phyloP scores from a whole-genome alignment of 2,888 invertebrate genomes.

The Petrophora chlorosata region DNA sequence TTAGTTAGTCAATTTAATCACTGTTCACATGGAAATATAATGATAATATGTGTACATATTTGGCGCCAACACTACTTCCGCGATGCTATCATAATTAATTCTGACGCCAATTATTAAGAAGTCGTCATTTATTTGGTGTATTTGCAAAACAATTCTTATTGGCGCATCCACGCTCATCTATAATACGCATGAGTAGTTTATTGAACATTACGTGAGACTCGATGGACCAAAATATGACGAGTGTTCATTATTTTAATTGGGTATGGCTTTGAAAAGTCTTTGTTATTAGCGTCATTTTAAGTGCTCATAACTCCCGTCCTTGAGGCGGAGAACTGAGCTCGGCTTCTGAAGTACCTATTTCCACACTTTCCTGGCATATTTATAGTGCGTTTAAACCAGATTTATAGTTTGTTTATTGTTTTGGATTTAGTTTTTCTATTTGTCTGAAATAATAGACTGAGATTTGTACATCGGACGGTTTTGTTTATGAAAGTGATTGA shows the following conservation, averaged over 20 bases:
- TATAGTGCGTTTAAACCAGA: slow-evolving; percentile 53
- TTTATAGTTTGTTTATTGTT: slow-evolving; percentile 65
- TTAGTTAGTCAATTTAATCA: slow-evolving; percentile 14
- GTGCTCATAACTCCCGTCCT: slow-evolving; percentile 29
- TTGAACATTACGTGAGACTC: too few species aligned
- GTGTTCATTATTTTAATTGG: too few species aligned
- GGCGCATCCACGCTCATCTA: too few species aligned
- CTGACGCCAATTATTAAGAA: slow-evolving; percentile 22
- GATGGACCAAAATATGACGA: too few species aligned
- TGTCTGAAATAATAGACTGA: slow-evolving; percentile 37
- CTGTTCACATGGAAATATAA: slow-evolving; percentile 10
- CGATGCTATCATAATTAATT: slow-evolving; percentile 25
- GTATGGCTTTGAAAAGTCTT: background rate
- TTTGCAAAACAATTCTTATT: slow-evolving; percentile 12
- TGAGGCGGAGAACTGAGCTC: slow-evolving; percentile 36
- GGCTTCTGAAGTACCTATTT: slow-evolving; percentile 41
- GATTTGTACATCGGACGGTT: slow-evolving; percentile 37
- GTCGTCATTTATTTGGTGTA: slow-evolving; percentile 19
- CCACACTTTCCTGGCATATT: slow-evolving; percentile 52
- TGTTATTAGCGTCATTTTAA: background rate
- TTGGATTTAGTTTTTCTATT: slow-evolving; percentile 47
- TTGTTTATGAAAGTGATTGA: slow-evolving; percentile 30
- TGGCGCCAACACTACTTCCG: slow-evolving; percentile 25
- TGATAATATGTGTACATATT: slow-evolving; percentile 9
- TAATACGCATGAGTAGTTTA: too few species aligned